phyloP scores from a whole-genome alignment of 2,113 vertebrate genomes.

The Daphoenositta chrysoptera region DNA sequence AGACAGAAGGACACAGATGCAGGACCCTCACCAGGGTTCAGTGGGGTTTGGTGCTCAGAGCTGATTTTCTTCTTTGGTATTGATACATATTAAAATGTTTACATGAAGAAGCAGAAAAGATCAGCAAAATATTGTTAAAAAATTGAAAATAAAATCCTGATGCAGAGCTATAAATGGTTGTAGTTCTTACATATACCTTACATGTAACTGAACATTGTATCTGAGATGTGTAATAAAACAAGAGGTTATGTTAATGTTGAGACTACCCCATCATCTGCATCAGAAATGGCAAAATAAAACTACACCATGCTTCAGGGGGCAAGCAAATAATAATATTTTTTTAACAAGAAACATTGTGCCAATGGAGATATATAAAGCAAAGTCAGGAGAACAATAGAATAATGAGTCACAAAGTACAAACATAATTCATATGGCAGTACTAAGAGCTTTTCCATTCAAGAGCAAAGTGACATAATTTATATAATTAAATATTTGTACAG shows the following conservation, averaged over 20 bases:
- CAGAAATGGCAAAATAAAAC: slow-evolving; percentile 22
- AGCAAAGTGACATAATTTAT: neutral
- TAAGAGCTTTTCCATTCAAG: neutral
- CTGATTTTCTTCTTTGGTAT: slow-evolving; percentile 38
- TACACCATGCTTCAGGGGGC: neutral
- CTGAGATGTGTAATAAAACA: neutral
- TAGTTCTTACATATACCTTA: neutral
- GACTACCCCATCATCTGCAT: neutral
- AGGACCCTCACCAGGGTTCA: neutral
- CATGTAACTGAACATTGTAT: neutral
- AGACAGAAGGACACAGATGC: neutral
- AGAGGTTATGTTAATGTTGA: neutral
- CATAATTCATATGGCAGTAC: neutral
- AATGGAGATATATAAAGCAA: neutral
- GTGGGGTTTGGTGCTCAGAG: neutral
- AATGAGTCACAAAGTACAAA: slow-evolving; percentile 16
- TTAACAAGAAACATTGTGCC: neutral
- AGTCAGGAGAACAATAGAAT: neutral
- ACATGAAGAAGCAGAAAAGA: neutral
- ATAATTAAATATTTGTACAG: neutral
- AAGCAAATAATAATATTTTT: neutral
- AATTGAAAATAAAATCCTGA: neutral
- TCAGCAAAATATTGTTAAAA: neutral
- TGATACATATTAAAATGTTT: neutral
- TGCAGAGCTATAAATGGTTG: neutral